These are phyloP conservation scores for Apamea crenata DNA, from an alignment of 2,888 invertebrate species.

Conservation along the genomic window DNA sequence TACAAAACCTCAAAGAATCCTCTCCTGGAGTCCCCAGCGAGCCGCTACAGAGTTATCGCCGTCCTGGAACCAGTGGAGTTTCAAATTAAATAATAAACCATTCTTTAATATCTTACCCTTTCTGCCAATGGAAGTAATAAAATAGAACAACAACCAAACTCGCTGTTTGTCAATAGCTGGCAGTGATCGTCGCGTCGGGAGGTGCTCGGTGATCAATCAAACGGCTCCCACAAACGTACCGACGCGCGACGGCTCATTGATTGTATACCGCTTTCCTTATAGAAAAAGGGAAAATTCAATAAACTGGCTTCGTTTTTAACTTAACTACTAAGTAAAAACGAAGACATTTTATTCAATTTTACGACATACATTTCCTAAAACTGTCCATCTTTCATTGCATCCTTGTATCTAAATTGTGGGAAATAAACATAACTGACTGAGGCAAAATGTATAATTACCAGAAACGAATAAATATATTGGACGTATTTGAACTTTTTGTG, in stretches of 20 bases:
- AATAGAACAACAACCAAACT: constrained; percentile 24
- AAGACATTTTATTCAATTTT: not conserved
- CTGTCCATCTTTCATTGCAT: not conserved
- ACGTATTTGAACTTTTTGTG: not conserved
- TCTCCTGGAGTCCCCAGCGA: too few relatives aligned
- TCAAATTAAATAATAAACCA: too few relatives aligned
- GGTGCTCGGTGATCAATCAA: constrained; percentile 48
- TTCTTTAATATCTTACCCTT: not conserved
- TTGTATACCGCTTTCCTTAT: constrained; percentile 12
- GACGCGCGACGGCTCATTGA: constrained; percentile 27
- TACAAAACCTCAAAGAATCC: too few relatives aligned
- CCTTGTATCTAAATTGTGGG: too few relatives aligned
- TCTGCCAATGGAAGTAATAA: not conserved
- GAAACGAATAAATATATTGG: not conserved
- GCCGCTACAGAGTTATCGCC: too few relatives aligned
- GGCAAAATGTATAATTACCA: not conserved
- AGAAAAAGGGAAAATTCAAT: constrained; percentile 3
- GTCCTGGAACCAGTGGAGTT: too few relatives aligned
- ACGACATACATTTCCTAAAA: not conserved
- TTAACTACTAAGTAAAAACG: not conserved
- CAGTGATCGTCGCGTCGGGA: not conserved
- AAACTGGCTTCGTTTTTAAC: not conserved
- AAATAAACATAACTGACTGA: not conserved
- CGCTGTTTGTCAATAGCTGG: constrained; percentile 4
- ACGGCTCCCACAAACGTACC: not conserved